Evolutionary conservation across 2,888 invertebrate species (phyloP).

Genomic region (Athalia rosae): DNA sequence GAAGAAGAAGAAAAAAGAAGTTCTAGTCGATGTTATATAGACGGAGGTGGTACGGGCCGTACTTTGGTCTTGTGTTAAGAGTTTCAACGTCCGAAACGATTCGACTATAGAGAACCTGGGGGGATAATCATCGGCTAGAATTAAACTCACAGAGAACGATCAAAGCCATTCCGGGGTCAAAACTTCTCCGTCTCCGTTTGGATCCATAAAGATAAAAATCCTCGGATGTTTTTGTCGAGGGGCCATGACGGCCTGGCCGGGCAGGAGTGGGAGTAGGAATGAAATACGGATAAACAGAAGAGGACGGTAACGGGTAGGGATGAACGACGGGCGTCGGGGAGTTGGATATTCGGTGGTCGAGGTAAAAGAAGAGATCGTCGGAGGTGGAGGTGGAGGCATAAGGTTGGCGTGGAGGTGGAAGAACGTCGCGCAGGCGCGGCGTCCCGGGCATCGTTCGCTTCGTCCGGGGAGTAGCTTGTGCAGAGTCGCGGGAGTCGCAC

Average conservation of each 20-base stretch:
- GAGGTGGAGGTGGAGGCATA: constrained; percentile 38
- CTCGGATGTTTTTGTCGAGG: constrained; percentile 61
- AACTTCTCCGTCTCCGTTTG: constrained; percentile 57
- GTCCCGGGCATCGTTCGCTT: constrained; percentile 51
- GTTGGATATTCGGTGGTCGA: constrained; percentile 30
- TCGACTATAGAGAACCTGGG: constrained; percentile 12
- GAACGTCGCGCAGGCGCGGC: constrained; percentile 64
- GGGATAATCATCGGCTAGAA: constrained; percentile 33
- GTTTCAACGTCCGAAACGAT: constrained; percentile 11
- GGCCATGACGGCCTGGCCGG: constrained; percentile 59
- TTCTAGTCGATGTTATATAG: neutral
- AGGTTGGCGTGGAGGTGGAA: constrained; percentile 46
- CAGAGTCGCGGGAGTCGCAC: constrained; percentile 71
- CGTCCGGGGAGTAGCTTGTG: constrained; percentile 70
- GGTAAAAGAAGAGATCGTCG: constrained; percentile 25
- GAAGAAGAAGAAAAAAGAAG: neutral
- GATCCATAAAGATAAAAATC: constrained; percentile 66
- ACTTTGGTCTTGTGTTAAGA: neutral
- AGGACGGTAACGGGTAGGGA: constrained; percentile 39
- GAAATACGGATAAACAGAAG: constrained; percentile 49
- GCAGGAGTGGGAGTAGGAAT: constrained; percentile 50
- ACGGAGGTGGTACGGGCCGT: too few relatives aligned
- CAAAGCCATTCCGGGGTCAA: constrained; percentile 42
- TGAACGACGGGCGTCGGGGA: constrained; percentile 39
- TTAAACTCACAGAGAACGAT: constrained; percentile 1